Base-by-base conservation (phyloP, 2,888 invertebrate genomes). In the Drosophila yooni region DNA sequence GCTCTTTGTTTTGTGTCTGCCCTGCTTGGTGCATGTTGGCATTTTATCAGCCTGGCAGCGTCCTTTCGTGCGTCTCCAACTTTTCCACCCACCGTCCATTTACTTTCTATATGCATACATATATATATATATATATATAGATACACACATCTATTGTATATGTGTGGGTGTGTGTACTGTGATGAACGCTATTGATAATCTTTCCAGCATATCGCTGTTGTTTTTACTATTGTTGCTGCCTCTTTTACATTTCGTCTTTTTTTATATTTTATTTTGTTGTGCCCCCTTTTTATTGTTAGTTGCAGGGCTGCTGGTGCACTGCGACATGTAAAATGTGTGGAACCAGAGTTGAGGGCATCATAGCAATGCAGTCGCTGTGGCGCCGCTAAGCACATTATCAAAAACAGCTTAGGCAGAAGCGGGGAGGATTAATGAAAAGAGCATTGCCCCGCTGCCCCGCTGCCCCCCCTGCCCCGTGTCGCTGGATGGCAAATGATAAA, bases 101-200 rank as follows among this genome's bases (percentile, higher is more conserved):
- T 73, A 50, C 43, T 61, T 54, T 50, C 69, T 57, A 48, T 33
- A 67, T n/a, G 34, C n/a, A 43, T 25, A 31, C 2, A 15, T 31
- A 40, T 11, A 27, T 5, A 34, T 10, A 18, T n/a, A 33, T 27
- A 13, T 43, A 25, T n/a, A 7, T 29, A 18, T 52, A 10, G 33
- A 15, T 15, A 13, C 18, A 11, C 29, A 0, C 40, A 48, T 13
- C 15, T 31, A 29, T 34, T 58, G 58, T 53, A n/a, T 43, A 15
- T 29, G 31, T 27, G 53, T 48, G 31, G 50, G 33, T 53, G 33
- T 58, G 46, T 46, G 6, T 53, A 36, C 46, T 63, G 69, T 76
- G 86, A 82, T 82, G 86, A 82, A 76, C 76, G 83, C 82, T 80
- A 82, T 82, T 82, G 82, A 82, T 82, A 82, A 82, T 85, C 73